A percentile compares a stretch with the other conserved stretches of the same genome.
Conservation (phyloP, 2,113 vertebrate species). For the Lampris incognitus region DNA sequence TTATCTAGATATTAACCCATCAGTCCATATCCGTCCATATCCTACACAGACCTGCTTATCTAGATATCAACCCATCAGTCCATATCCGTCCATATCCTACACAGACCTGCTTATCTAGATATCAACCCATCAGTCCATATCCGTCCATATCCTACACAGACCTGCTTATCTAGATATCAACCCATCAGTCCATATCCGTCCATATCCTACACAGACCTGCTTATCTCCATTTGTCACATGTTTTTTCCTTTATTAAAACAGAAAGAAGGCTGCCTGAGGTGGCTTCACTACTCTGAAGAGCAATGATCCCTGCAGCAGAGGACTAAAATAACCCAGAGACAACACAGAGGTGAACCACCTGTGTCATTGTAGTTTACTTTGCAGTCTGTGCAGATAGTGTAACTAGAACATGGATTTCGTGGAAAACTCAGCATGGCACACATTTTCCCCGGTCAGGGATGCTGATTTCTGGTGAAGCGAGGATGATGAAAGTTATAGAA, state of each 20-base stretch:
- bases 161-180: too few species aligned
- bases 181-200: too few species aligned
- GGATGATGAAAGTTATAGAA: not conserved
- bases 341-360: slow-evolving; percentile 71
- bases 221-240: not conserved
- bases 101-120: too few species aligned
- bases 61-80: too few species aligned
- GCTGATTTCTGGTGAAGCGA: slow-evolving; percentile 10
- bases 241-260: slow-evolving; percentile 7
- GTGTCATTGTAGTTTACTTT: slow-evolving; percentile 71
- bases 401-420: slow-evolving; percentile 69
- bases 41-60: too few species aligned
- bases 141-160: too few species aligned
- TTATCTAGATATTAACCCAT: too few species aligned
- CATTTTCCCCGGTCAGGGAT: slow-evolving; percentile 36
- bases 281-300: slow-evolving; percentile 45
- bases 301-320: slow-evolving; percentile 20
- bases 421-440: slow-evolving; percentile 66
- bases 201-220: too few species aligned
- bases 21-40: too few species aligned
- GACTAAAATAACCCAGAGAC: slow-evolving; percentile 72
- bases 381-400: slow-evolving; percentile 60
- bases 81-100: too few species aligned
- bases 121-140: too few species aligned
- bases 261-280: slow-evolving; percentile 1